These are phyloP conservation scores for Onychostruthus taczanowskii DNA, from an alignment of 2,113 vertebrate genomes.

Conservation along the genomic window DNA sequence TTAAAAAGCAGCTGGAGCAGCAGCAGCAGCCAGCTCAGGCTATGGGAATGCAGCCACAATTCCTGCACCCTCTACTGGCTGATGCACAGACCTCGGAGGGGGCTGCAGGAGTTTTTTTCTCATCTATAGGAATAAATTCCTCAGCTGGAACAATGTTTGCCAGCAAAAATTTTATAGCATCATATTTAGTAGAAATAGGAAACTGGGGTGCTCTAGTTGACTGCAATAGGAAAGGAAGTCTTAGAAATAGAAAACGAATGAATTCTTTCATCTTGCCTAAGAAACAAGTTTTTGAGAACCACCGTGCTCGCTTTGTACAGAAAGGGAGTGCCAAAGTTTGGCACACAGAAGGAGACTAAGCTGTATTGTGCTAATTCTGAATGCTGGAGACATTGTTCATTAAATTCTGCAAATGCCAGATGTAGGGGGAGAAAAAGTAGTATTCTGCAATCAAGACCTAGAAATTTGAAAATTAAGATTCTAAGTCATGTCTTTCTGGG, in stretches of 20 bases:
- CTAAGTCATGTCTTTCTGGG: conserved; percentile 18
- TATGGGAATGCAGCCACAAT: not conserved
- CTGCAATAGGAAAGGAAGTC: not conserved
- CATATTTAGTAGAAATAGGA: not conserved
- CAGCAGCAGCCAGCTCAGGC: not conserved
- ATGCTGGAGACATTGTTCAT: not conserved
- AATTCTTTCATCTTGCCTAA: not conserved
- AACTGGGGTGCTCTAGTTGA: not conserved
- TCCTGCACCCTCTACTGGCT: conserved; percentile 64
- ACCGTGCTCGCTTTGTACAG: not conserved
- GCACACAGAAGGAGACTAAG: not conserved
- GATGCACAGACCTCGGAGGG: not conserved
- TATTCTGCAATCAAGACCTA: conserved; percentile 5
- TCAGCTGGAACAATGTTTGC: not conserved
- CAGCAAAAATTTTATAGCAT: not conserved
- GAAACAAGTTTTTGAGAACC: not conserved
- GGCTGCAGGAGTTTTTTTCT: not conserved
- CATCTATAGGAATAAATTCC: not conserved
- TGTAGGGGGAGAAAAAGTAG: not conserved
- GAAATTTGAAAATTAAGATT: conserved; percentile 50
- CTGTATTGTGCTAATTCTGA: not conserved
- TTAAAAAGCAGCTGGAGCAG: not conserved
- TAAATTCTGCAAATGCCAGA: conserved; percentile 43
- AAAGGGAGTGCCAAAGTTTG: not conserved
- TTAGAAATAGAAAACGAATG: not conserved